A percentile compares a stretch with the other conserved stretches of the same genome.
These are phyloP conservation scores for Capitulum mitella DNA, from an alignment of 2,888 invertebrate species.

Conservation along the genomic window DNA sequence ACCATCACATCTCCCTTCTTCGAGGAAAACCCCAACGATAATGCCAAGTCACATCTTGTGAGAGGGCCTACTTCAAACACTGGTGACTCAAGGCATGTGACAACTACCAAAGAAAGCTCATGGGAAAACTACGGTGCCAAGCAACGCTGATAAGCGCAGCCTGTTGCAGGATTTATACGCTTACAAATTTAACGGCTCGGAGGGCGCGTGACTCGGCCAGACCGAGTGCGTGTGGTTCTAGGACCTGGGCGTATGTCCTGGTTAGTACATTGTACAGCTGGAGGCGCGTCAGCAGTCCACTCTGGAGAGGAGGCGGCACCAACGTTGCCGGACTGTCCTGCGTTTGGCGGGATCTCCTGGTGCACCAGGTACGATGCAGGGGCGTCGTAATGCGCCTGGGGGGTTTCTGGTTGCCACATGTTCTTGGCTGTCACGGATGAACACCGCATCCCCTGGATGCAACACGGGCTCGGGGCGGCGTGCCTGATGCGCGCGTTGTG, in stretches of 20 bases:
- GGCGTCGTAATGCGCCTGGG: neutral
- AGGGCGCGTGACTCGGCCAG: neutral
- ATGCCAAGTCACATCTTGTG: too few species aligned
- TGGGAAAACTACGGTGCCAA: too few species aligned
- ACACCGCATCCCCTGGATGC: neutral
- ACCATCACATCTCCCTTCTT: conserved; percentile 11
- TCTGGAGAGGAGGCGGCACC: neutral
- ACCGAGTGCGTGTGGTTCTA: neutral
- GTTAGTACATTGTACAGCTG: neutral
- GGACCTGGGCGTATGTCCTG: conserved; percentile 2
- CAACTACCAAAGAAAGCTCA: too few species aligned
- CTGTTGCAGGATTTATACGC: too few species aligned
- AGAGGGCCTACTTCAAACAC: too few species aligned
- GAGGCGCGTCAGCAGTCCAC: neutral
- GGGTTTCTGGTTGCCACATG: neutral
- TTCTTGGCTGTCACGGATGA: neutral
- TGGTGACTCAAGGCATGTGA: too few species aligned
- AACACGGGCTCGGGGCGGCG: neutral
- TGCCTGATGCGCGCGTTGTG: neutral
- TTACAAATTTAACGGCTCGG: neutral
- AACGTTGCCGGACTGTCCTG: too few species aligned
- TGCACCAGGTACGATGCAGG: conserved; percentile 20
- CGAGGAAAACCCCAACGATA: too few species aligned
- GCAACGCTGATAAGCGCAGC: too few species aligned
- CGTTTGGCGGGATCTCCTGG: neutral